Percentiles rank a stretch among this genome's conserved stretches.
Evolutionary conservation across 2,113 vertebrate genomes (phyloP).

Genomic region (Corythoichthys intestinalis): DNA sequence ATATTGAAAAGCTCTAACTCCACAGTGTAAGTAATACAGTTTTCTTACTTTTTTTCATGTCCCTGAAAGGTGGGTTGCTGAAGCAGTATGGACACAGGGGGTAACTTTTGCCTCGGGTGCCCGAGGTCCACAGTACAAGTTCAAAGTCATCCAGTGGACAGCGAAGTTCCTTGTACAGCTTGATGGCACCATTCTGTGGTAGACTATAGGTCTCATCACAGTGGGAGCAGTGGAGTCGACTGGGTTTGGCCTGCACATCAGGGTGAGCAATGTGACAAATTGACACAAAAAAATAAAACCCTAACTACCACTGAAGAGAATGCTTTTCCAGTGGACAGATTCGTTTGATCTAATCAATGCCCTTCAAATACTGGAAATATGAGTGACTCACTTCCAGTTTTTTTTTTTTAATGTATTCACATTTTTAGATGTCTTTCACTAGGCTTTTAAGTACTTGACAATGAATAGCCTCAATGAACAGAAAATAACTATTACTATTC

Average conservation of each 20-base stretch:
- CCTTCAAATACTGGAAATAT: neutral
- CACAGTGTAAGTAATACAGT: neutral
- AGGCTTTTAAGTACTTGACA: conserved; percentile 4
- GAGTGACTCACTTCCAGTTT: neutral
- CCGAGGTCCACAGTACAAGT: conserved; percentile 93
- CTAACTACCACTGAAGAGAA: too few relatives aligned
- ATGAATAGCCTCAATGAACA: neutral
- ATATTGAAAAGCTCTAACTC: neutral
- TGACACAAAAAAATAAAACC: neutral
- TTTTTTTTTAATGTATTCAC: neutral
- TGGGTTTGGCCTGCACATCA: conserved; percentile 84
- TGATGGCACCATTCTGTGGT: conserved; percentile 94
- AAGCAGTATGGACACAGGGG: conserved; percentile 94
- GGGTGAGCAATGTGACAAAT: neutral
- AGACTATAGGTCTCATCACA: conserved; percentile 97
- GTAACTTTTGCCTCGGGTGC: conserved; percentile 92
- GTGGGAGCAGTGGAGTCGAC: conserved; percentile 93
- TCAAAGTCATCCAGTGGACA: conserved; percentile 96
- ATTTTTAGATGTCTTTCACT: neutral
- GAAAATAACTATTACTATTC: neutral
- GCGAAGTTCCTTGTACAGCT: conserved; percentile 94
- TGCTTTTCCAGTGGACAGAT: neutral
- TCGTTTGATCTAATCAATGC: neutral
- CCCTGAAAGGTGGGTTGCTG: conserved; percentile 92
- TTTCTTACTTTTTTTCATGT: conserved; percentile 93